These are phyloP conservation scores for Rhadinocentrus ornatus DNA, from an alignment of 2,797 vertebrate species.

Conservation along the genomic window DNA sequence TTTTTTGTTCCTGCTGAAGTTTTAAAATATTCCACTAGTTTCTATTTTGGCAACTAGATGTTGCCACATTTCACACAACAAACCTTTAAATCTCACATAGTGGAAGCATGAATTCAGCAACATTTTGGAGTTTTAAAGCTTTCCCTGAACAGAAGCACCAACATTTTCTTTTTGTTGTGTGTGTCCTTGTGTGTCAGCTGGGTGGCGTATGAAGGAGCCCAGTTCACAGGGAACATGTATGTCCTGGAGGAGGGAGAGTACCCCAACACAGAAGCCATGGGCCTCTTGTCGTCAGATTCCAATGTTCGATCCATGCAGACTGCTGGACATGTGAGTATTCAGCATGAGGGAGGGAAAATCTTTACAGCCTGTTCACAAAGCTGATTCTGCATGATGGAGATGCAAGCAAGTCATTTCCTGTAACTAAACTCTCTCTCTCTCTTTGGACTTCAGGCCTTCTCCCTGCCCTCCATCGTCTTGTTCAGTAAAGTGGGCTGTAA, in stretches of 20 bases:
- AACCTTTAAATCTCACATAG: not conserved
- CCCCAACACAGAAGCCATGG: constrained; percentile 86
- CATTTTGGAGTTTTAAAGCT: not conserved
- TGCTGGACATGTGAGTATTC: constrained; percentile 87
- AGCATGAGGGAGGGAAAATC: not conserved
- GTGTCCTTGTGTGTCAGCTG: constrained; percentile 82
- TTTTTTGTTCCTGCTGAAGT: not conserved
- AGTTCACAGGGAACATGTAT: constrained; percentile 90
- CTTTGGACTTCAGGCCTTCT: constrained; percentile 86
- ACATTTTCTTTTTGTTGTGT: not conserved
- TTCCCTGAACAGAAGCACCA: not conserved
- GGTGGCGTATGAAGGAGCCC: constrained; percentile 87
- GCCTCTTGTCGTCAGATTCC: constrained; percentile 79
- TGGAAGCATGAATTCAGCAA: not conserved
- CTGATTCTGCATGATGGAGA: too few relatives aligned
- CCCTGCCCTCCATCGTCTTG: constrained; percentile 88
- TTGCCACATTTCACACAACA: not conserved
- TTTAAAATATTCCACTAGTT: not conserved
- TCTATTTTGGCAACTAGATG: not conserved
- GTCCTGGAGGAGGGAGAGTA: constrained; percentile 95
- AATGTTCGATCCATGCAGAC: constrained; percentile 86
- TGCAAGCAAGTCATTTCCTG: too few relatives aligned
- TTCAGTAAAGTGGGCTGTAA: constrained; percentile 88
- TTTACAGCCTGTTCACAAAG: not conserved
- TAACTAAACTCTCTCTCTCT: not conserved